phyloP scores from a whole-genome alignment of 2,888 invertebrate genomes.

The Lasioglossum leucozonium region DNA sequence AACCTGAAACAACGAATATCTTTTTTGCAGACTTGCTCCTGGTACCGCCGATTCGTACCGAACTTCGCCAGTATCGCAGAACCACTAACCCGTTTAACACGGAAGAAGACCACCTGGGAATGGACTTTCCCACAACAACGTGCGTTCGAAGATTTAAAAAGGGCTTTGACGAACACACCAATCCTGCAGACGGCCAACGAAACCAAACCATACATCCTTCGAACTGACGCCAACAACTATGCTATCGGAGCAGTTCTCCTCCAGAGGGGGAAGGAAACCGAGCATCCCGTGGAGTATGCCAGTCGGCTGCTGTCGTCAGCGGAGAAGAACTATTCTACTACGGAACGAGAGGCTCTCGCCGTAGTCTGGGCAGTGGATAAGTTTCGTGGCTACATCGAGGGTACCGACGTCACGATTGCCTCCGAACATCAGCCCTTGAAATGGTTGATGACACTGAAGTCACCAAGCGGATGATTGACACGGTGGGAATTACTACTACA shows the following conservation, averaged over 20 bases:
- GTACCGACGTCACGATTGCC: neutral
- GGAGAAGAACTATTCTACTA: neutral
- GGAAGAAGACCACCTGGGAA: neutral
- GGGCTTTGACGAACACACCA: neutral
- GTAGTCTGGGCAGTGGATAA: constrained; percentile 5
- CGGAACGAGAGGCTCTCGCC: constrained; percentile 16
- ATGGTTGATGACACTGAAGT: constrained; percentile 31
- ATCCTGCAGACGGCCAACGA: neutral
- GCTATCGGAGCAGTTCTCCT: constrained; percentile 25
- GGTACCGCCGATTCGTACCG: too few relatives aligned
- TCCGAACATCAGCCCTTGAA: constrained; percentile 32
- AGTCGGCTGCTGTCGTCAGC: constrained; percentile 16
- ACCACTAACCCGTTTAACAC: neutral
- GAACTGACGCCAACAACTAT: constrained; percentile 9
- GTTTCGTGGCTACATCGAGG: constrained; percentile 15
- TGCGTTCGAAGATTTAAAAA: neutral
- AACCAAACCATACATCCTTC: neutral
- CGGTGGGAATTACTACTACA: constrained; percentile 12
- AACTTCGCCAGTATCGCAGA: too few relatives aligned
- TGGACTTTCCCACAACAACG: neutral
- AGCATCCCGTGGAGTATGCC: constrained; percentile 27
- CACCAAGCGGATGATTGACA: constrained; percentile 17
- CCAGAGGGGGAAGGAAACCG: constrained; percentile 6
- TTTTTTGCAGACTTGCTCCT: too few relatives aligned
- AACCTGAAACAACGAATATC: too few relatives aligned